These are phyloP conservation scores for Amphipyra berbera DNA, from an alignment of 2,888 invertebrate genomes.

Conservation along the genomic window DNA sequence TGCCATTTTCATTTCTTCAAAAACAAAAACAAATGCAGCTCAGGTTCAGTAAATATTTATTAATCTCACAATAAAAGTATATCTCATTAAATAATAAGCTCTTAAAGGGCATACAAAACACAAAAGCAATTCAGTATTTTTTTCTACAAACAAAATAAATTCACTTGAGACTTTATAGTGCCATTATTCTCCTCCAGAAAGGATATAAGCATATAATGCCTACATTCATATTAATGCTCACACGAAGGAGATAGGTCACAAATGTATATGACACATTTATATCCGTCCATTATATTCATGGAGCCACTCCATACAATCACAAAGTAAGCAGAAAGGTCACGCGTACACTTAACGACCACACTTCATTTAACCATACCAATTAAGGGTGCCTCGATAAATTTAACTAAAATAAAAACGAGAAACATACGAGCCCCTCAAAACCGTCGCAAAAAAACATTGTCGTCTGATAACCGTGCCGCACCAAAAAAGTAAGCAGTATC, in stretches of 20 bases:
- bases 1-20: neutral
- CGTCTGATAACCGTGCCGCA: conserved; percentile 81
- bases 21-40: neutral
- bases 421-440: conserved; percentile 70
- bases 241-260: conserved; percentile 42
- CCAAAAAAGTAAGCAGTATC: conserved; percentile 89
- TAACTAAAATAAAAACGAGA: conserved; percentile 77
- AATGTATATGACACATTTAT: conserved; percentile 54
- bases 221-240: conserved; percentile 23
- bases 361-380: conserved; percentile 80
- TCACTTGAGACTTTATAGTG: conserved; percentile 30
- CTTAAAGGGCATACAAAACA: conserved; percentile 15
- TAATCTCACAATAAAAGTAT: conserved; percentile 3
- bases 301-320: conserved; percentile 57
- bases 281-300: conserved; percentile 56
- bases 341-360: conserved; percentile 70
- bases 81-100: neutral
- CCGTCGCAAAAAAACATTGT: conserved; percentile 81
- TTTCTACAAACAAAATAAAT: conserved; percentile 27
- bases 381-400: conserved; percentile 82
- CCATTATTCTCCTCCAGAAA: conserved; percentile 25
- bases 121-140: conserved; percentile 18
- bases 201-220: conserved; percentile 11
- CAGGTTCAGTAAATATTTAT: conserved; percentile 12
- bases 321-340: conserved; percentile 72